Base-by-base conservation (phyloP, 2,888 invertebrate genomes). In the Tenthredo livida region DNA sequence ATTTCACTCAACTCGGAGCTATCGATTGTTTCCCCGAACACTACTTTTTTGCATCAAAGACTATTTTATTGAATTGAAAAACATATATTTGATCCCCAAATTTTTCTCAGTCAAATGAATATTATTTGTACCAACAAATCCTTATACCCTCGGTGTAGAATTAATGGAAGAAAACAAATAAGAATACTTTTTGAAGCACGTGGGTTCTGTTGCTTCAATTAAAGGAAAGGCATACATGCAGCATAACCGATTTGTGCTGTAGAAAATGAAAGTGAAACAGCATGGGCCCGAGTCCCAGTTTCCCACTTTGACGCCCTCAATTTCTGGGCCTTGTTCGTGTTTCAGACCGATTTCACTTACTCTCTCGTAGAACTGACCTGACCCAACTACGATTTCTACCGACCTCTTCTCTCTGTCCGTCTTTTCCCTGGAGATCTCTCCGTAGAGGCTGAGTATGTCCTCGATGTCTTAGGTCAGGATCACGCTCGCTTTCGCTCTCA, bases 301-400 rank as follows among this genome's bases (percentile, higher is more conserved):
- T 85, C 87, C 88, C 77, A 89, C 87, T 89, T 89, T 88, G 84
- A 87, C 87, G 85, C 7, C 86, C 87, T 87, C 88, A 86, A 88
- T 88, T 88, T 88, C 88, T 72, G 58, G 73, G 84, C 37, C 72
- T 67, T 43, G 29, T 88, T 77, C 85, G 82, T 85, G 85, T 87
- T 86, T 87, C 88, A 83, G 82, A 86, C 85, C 87, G 88, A 87
- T 89, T 88, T 88, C 88, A 88, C 88, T 89, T 89, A 89, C 87
- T 84, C 80, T 75, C 75, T 58, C 84, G 67, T 73, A 85, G 84
- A 85, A 86, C 87, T 87, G 88, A 88, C 87, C 88, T 84, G 86
- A 89, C 88, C 87, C 83, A 89, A 87, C 85, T 54, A 84, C 86
- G 88, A 87, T 88, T 89, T 88, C 88, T 88, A 88, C 87, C 87